Evolutionary conservation across 2,113 vertebrate genomes (phyloP).

Genomic region (Carlito syrichta): DNA sequence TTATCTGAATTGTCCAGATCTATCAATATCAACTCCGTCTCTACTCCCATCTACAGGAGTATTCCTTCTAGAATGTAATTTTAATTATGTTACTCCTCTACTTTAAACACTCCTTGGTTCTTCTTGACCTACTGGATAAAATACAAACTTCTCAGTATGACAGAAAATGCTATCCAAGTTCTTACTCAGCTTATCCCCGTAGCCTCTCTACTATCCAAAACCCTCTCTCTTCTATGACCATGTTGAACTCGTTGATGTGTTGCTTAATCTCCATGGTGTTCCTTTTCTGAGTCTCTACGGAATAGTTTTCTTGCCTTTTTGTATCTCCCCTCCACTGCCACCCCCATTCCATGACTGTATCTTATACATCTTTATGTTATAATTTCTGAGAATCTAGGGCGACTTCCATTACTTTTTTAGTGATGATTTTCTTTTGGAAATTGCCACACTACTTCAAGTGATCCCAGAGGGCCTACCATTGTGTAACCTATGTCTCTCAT

Average conservation of each 20-base stretch:
- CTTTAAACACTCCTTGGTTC: not conserved
- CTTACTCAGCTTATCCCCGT: not conserved
- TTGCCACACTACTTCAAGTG: not conserved
- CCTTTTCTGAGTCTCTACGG: not conserved
- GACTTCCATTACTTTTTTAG: not conserved
- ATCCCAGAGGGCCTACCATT: not conserved
- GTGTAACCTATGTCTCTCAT: not conserved
- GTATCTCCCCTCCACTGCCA: too few species aligned
- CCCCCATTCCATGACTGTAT: not conserved
- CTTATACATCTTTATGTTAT: not conserved
- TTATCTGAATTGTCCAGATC: not conserved
- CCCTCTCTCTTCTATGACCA: not conserved
- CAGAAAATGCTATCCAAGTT: not conserved
- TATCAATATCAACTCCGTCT: not conserved
- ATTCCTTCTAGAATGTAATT: not conserved
- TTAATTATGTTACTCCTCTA: not conserved
- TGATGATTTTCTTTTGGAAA: not conserved
- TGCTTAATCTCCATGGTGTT: fast-evolving
- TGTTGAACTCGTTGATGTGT: not conserved
- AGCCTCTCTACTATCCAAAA: not conserved
- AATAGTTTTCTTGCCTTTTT: not conserved
- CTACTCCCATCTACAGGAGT: not conserved
- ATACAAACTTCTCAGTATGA: not conserved
- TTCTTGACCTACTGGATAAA: not conserved
- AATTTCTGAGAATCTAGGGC: not conserved